Percentiles rank a stretch among this genome's conserved stretches.
These are phyloP conservation scores for Solea senegalensis DNA, from an alignment of 2,113 vertebrate species.

Conservation along the genomic window DNA sequence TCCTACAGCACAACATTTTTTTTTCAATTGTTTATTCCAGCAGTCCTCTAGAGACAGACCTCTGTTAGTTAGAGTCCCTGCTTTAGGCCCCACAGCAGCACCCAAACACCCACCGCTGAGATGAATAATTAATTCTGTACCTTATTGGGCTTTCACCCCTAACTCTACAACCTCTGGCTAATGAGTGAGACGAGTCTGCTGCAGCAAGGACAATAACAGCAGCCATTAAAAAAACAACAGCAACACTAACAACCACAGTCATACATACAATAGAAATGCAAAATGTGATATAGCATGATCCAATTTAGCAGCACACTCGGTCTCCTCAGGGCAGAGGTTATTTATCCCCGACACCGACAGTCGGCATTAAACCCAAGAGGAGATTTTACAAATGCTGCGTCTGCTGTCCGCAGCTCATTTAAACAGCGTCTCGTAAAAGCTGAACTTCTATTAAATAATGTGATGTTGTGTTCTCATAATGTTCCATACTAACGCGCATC, in stretches of 20 bases:
- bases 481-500: conserved; percentile 41
- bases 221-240: conserved; percentile 67
- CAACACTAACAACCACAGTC: conserved; percentile 56
- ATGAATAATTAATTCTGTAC: conserved; percentile 83
- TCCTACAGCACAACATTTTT: conserved; percentile 65
- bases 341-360: conserved; percentile 74
- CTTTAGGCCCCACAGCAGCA: conserved; percentile 68
- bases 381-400: conserved; percentile 67
- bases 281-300: conserved; percentile 49
- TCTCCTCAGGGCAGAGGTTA: conserved; percentile 70
- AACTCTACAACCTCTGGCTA: conserved; percentile 76
- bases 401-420: conserved; percentile 69
- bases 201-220: conserved; percentile 56
- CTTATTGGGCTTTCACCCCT: conserved; percentile 71
- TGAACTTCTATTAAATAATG: conserved; percentile 69
- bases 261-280: conserved; percentile 51
- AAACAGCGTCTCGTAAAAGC: conserved; percentile 63
- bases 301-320: conserved; percentile 70
- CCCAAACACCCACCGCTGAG: conserved; percentile 75
- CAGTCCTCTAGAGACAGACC: conserved; percentile 70
- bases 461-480: conserved; percentile 61
- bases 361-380: conserved; percentile 66
- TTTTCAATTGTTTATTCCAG: conserved; percentile 74
- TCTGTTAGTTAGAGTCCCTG: conserved; percentile 77
- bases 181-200: conserved; percentile 78